phyloP scores from a whole-genome alignment of 2,113 vertebrate species.

The Neolamprologus modestus region DNA sequence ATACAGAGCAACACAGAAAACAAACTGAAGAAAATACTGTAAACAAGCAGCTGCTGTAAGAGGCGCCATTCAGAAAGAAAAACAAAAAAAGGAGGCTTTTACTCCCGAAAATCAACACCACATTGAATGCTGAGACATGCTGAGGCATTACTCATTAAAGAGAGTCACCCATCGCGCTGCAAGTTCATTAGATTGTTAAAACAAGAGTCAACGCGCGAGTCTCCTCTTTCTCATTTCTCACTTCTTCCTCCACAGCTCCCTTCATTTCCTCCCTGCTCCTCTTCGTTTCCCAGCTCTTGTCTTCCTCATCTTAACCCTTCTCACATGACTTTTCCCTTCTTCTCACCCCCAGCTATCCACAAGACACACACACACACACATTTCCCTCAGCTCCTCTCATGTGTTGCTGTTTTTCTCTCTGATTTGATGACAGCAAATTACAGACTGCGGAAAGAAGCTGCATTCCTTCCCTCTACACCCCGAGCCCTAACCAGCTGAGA shows the following conservation, averaged over 20 bases:
- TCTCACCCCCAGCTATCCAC: not conserved
- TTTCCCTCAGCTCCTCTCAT: not conserved
- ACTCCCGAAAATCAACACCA: not conserved
- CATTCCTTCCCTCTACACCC: conserved; percentile 60
- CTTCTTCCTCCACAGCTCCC: not conserved
- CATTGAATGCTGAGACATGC: not conserved
- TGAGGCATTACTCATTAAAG: not conserved
- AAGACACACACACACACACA: not conserved
- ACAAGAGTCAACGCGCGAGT: not conserved
- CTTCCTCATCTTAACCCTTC: not conserved
- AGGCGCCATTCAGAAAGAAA: not conserved
- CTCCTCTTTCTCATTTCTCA: not conserved
- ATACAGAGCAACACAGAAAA: not conserved
- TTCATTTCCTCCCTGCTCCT: not conserved
- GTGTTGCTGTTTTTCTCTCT: conserved; percentile 50
- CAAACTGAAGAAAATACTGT: not conserved
- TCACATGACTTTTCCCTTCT: conserved; percentile 17
- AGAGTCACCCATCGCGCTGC: not conserved
- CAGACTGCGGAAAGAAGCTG: conserved; percentile 49
- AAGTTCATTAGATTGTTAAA: not conserved
- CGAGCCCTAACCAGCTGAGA: conserved; percentile 42
- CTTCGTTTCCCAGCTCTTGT: not conserved
- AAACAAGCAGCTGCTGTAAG: not conserved
- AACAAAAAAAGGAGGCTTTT: not conserved
- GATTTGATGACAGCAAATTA: conserved; percentile 70